A percentile compares a stretch with the other conserved stretches of the same genome.
phyloP scores from a whole-genome alignment of 2,888 invertebrate genomes.

The Kryphioiulus occultus region DNA sequence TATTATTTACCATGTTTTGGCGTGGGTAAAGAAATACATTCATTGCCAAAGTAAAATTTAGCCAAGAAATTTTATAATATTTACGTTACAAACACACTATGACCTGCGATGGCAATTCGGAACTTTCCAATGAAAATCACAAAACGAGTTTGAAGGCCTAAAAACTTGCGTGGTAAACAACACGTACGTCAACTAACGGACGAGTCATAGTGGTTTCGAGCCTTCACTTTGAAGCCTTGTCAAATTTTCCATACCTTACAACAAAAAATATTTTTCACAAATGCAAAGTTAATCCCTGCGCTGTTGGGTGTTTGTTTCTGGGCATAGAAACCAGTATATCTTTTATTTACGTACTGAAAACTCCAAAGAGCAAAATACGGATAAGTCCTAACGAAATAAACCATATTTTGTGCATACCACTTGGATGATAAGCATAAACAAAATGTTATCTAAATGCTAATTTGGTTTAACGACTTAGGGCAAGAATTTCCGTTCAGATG shows the following conservation, averaged over 20 bases:
- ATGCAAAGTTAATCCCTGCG: neutral
- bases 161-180: neutral
- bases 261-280: neutral
- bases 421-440: neutral
- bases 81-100: neutral
- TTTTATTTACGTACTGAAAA: too few species aligned
- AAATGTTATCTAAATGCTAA: neutral
- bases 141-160: neutral
- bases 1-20: neutral
- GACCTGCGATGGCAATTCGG: too few species aligned
- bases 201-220: neutral
- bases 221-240: neutral
- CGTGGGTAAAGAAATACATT: neutral
- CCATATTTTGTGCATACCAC: neutral
- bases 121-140: too few species aligned
- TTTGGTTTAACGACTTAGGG: too few species aligned
- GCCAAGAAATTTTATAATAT: neutral
- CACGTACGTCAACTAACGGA: neutral
- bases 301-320: neutral
- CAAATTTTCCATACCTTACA: neutral
- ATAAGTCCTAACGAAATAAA: neutral
- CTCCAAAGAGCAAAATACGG: too few species aligned
- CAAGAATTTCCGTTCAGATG: too few species aligned
- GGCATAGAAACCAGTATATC: too few species aligned
- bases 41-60: too few species aligned